Percentiles rank a stretch among this genome's conserved stretches.
phyloP scores from a whole-genome alignment of 2,113 vertebrate species.

The Irena cyanogastra region DNA sequence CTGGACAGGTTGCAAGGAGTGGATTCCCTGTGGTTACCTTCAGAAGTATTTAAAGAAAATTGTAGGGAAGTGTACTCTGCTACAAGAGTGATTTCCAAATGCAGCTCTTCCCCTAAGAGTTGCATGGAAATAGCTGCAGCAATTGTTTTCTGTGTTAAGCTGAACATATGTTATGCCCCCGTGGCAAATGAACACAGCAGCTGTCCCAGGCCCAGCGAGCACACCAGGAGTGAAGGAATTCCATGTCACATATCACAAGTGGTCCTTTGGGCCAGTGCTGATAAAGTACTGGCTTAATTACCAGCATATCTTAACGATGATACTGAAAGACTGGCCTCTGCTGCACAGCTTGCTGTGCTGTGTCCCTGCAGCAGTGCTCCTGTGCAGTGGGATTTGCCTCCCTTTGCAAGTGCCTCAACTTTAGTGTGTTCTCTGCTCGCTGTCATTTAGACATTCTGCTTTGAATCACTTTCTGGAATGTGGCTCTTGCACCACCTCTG shows the following conservation, averaged over 20 bases:
- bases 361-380: neutral
- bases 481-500: neutral
- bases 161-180: neutral
- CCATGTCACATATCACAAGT: neutral
- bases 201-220: neutral
- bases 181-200: neutral
- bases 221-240: constrained; percentile 5
- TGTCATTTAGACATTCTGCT: neutral
- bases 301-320: neutral
- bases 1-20: neutral
- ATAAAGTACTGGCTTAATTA: constrained; percentile 15
- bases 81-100: neutral
- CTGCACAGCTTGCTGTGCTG: neutral
- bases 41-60: neutral
- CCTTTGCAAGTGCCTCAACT: neutral
- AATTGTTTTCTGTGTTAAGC: neutral
- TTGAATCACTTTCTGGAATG: constrained; percentile 32
- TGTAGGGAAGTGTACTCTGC: neutral
- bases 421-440: fast-evolving
- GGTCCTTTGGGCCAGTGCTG: neutral
- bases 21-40: neutral
- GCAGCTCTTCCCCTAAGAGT: neutral
- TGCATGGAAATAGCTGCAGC: neutral
- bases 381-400: neutral
- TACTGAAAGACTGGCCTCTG: neutral